phyloP scores from a whole-genome alignment of 2,797 vertebrate species.

The Lutjanus campechanus region DNA sequence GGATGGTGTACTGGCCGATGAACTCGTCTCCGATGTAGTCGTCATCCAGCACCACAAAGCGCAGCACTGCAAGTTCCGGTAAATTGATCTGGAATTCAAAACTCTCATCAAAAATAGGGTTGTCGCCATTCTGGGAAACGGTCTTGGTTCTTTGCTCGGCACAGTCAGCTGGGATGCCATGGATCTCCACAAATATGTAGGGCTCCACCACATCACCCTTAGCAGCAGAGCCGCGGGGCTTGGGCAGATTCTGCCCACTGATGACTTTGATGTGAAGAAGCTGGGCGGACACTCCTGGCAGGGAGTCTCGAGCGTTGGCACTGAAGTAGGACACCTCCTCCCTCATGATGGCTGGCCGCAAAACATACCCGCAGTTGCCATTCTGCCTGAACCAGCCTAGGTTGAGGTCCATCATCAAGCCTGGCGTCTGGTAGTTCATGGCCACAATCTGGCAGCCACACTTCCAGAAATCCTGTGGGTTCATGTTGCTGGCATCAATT shows the following conservation, averaged over 20 bases:
- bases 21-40: constrained; percentile 96
- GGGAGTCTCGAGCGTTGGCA: constrained; percentile 92
- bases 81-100: constrained; percentile 96
- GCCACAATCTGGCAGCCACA: constrained; percentile 96
- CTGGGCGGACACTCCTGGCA: constrained; percentile 93
- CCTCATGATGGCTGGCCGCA: constrained; percentile 94
- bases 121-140: constrained; percentile 92
- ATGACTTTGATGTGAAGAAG: constrained; percentile 94
- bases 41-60: constrained; percentile 93
- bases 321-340: constrained; percentile 97
- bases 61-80: constrained; percentile 91
- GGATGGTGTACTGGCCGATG: constrained; percentile 96
- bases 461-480: constrained; percentile 97
- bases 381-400: constrained; percentile 94
- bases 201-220: constrained; percentile 96
- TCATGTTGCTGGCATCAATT: constrained; percentile 96
- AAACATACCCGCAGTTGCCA: constrained; percentile 93
- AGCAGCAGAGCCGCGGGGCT: constrained; percentile 92
- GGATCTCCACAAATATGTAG: constrained; percentile 94
- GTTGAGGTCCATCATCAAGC: constrained; percentile 96
- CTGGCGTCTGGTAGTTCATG: constrained; percentile 95
- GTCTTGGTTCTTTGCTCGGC: constrained; percentile 95
- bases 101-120: constrained; percentile 94
- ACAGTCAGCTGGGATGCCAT: constrained; percentile 93
- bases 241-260: constrained; percentile 95